phyloP scores from a whole-genome alignment of 2,113 vertebrate genomes.

The Probosciger aterrimus region DNA sequence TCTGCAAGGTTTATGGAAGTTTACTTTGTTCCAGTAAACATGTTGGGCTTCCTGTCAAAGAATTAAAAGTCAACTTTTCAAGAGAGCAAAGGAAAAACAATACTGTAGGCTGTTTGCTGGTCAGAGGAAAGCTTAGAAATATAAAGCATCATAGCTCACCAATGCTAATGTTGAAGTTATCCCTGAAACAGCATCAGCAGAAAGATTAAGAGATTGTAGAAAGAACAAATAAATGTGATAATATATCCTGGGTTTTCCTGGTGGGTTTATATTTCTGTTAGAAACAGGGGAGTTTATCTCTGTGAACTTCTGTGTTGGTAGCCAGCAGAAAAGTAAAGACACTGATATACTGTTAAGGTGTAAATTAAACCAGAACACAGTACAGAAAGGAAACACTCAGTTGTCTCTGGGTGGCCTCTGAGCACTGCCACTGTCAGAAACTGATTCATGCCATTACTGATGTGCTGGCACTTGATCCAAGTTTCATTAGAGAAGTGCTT shows the following conservation, averaged over 20 bases:
- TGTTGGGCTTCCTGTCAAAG: neutral
- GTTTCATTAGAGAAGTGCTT: neutral
- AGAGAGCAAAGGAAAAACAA: neutral
- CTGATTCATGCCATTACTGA: neutral
- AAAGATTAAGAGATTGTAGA: neutral
- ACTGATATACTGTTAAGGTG: neutral
- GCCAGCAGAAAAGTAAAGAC: neutral
- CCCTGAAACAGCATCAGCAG: neutral
- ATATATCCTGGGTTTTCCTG: neutral
- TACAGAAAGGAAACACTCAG: neutral
- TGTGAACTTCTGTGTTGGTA: neutral
- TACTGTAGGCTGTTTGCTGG: neutral
- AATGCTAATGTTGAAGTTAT: neutral
- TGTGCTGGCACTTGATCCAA: neutral
- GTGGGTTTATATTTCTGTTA: neutral
- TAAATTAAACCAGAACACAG: neutral
- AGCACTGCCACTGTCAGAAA: neutral
- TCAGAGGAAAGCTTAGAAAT: neutral
- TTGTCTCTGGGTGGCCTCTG: neutral
- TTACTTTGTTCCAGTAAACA: neutral
- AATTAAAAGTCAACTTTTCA: neutral
- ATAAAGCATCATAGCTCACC: neutral
- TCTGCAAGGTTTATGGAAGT: neutral
- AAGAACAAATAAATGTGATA: neutral
- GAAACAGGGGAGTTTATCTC: neutral